Evolutionary conservation across 2,797 vertebrate genomes (phyloP).

Genomic region (Sebastes melanostomus): DNA sequence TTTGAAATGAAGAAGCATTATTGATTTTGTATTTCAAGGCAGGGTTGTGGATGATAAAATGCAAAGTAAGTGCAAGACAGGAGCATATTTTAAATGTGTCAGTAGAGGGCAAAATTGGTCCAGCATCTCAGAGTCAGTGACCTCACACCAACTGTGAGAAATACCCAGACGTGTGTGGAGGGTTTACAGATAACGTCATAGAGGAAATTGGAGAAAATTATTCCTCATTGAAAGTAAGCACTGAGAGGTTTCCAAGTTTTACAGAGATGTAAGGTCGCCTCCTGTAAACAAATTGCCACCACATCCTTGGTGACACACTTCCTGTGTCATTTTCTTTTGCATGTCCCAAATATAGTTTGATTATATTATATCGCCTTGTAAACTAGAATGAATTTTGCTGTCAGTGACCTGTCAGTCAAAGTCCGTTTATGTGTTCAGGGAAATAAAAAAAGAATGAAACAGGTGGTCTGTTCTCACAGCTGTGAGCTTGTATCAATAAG

Average conservation of each 20-base stretch:
- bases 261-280: background rate
- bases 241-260: background rate
- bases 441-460: background rate
- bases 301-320: background rate
- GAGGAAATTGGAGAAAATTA: slow-evolving; percentile 10
- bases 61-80: background rate
- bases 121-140: slow-evolving; percentile 50
- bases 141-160: slow-evolving; percentile 43
- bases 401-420: background rate
- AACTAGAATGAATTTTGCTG: background rate
- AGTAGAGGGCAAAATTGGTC: slow-evolving; percentile 80
- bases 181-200: slow-evolving; percentile 4
- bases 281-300: background rate
- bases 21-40: slow-evolving; percentile 18
- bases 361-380: background rate
- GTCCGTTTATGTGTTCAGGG: background rate
- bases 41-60: background rate
- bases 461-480: background rate
- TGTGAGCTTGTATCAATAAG: background rate
- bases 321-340: background rate
- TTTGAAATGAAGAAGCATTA: background rate
- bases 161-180: slow-evolving; percentile 4
- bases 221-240: slow-evolving; percentile 5
- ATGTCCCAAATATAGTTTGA: background rate
- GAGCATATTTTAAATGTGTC: slow-evolving; percentile 53